These are phyloP conservation scores for Gulo gulo DNA, from an alignment of 2,113 vertebrate species.

Conservation along the genomic window DNA sequence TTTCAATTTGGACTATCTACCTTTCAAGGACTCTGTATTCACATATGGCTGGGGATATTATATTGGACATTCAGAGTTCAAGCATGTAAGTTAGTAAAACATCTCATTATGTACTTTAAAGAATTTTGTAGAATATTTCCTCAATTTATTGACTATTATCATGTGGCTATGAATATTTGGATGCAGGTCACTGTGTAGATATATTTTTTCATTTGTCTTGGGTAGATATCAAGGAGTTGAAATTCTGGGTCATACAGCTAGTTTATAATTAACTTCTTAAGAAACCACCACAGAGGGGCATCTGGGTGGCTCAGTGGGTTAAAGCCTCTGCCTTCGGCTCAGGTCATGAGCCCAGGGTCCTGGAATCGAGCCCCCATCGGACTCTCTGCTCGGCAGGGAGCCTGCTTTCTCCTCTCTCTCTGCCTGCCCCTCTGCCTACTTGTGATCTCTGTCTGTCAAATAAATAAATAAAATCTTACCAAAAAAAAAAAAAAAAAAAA, in stretches of 20 bases:
- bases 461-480: too few relatives aligned
- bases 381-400: too few relatives aligned
- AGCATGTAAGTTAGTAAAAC: background rate
- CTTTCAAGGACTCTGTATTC: background rate
- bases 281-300: background rate
- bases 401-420: too few relatives aligned
- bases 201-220: background rate
- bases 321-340: too few relatives aligned
- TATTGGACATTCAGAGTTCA: background rate
- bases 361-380: too few relatives aligned
- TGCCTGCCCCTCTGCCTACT: too few relatives aligned
- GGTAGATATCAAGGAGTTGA: background rate
- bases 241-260: background rate
- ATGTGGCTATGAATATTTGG: background rate
- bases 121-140: background rate
- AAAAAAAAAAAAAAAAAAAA: too few relatives aligned
- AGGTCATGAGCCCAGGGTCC: too few relatives aligned
- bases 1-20: background rate
- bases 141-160: background rate
- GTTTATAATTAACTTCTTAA: background rate
- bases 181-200: too few relatives aligned
- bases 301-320: too few relatives aligned
- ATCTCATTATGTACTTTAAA: background rate
- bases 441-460: too few relatives aligned
- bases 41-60: background rate